Evolutionary conservation across 2,113 vertebrate genomes (phyloP), one percentile per base, ranked within the genome.

Genomic region (Sula dactylatra): DNA sequence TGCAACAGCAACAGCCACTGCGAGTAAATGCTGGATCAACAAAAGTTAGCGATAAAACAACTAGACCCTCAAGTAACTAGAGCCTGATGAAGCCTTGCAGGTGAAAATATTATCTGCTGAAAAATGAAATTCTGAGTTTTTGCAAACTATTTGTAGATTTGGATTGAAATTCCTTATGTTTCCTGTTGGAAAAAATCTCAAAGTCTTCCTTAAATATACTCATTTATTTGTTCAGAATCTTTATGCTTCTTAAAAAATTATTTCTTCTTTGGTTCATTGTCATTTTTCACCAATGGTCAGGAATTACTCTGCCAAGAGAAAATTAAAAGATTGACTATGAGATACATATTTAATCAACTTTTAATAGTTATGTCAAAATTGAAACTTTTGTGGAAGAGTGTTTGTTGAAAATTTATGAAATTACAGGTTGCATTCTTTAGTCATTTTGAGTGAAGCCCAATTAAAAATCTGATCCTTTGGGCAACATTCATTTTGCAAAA

Each of bases 301-400:
- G 11, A 19, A 56, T 34, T 61, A 65, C 18, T 82, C 7, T 83
- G 6, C 3, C 12, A 82, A 62, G 8, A 76, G 62, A 56, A 62
- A 90, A 90, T 11, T 0, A 42, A 42, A 80, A 72, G 2, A 50
- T 2, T 72, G 16, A 13, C 13, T 45, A 38, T 1, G 0, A 13
- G 8, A 67, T 54, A 27, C 8, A 22, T 9, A 25, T 65, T 42
- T 0, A 11, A 52, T 40, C 6, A 67, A 26, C 59, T 86, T 93
- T 93, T 44, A 81, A 36, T 4, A 4, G 4, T 49, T 9, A 2
- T 61, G 5, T 40, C 36, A 81, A 77, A 72, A 45, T 3, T 17
- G 7, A 76, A 86, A 73, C n/a, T 29, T 55, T 86, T 83, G 31
- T 80, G 21, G n/a, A 73, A 47, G 9, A n/a, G 1, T 29, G 3